Evolutionary conservation across 1,140 invertebrate species (phyloP).

Genomic region (Periplaneta americana): DNA sequence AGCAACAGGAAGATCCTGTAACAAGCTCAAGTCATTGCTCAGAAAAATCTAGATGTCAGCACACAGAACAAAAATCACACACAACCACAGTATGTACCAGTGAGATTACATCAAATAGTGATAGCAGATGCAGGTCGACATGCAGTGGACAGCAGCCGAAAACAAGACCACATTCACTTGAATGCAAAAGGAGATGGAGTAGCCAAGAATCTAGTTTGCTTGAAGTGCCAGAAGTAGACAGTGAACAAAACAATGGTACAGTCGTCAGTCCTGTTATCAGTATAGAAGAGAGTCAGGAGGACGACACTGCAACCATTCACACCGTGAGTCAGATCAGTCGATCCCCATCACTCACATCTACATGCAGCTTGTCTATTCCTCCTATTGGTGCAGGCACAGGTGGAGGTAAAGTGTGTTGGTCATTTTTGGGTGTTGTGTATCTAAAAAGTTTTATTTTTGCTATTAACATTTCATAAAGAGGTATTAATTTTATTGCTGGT

Average conservation of each 20-base stretch:
- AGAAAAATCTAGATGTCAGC: neutral
- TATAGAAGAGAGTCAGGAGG: neutral
- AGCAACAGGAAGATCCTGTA: neutral
- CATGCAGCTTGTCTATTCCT: slow-evolving; percentile 35
- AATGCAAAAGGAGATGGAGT: neutral
- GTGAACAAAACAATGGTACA: neutral
- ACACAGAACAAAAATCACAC: neutral
- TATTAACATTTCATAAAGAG: too few relatives aligned
- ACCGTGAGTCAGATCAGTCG: slow-evolving; percentile 19
- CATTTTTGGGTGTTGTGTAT: too few relatives aligned
- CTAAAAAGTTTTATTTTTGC: too few relatives aligned
- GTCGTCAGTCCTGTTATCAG: neutral
- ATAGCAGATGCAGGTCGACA: neutral
- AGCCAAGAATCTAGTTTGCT: neutral
- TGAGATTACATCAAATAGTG: too few relatives aligned
- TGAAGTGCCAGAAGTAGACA: neutral
- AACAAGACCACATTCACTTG: neutral
- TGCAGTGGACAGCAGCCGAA: neutral
- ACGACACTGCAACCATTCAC: neutral
- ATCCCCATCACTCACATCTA: slow-evolving; percentile 39
- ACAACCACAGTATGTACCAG: neutral
- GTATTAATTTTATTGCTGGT: too few relatives aligned
- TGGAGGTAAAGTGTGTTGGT: too few relatives aligned
- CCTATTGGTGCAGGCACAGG: slow-evolving; percentile 24
- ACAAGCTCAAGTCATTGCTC: neutral